Conservation (phyloP, 1,140 invertebrate species). For the Triops cancriformis region DNA sequence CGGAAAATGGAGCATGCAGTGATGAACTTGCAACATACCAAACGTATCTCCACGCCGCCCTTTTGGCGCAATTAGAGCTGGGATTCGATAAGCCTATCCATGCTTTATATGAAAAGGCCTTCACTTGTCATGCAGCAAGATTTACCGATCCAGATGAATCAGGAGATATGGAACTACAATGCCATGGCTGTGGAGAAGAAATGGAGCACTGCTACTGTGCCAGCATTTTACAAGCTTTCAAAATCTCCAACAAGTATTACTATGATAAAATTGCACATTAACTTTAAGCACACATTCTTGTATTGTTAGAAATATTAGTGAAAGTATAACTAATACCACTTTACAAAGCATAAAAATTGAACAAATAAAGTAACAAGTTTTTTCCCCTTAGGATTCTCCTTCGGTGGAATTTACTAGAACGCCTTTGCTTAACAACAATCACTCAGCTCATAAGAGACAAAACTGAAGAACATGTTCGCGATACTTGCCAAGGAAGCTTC, state of each 20-base stretch:
- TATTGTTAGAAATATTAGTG: too few relatives aligned
- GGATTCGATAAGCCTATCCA: slow-evolving; percentile 29
- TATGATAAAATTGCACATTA: not conserved
- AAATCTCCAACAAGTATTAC: slow-evolving; percentile 61
- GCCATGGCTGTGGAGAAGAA: slow-evolving; percentile 61
- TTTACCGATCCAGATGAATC: slow-evolving; percentile 46
- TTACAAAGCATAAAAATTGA: too few relatives aligned
- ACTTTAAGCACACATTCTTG: not conserved
- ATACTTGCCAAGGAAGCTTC: slow-evolving; percentile 71
- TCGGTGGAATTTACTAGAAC: slow-evolving; percentile 66
- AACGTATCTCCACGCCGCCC: slow-evolving; percentile 60
- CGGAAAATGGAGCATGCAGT: slow-evolving; percentile 48
- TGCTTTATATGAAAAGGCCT: slow-evolving; percentile 15
- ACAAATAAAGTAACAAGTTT: slow-evolving; percentile 17
- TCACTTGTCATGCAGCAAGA: slow-evolving; percentile 15
- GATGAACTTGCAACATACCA: slow-evolving; percentile 62
- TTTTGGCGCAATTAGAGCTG: slow-evolving; percentile 39
- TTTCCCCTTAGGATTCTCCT: slow-evolving; percentile 46
- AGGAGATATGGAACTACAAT: slow-evolving; percentile 46
- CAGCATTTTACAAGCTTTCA: slow-evolving; percentile 62
- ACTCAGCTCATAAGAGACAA: slow-evolving; percentile 69
- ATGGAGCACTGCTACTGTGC: slow-evolving; percentile 63
- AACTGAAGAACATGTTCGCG: slow-evolving; percentile 68
- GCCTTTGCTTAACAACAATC: slow-evolving; percentile 66
- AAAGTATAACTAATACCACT: too few relatives aligned